Base-by-base conservation (phyloP, 37 sponge, comb jelly and placozoan genomes). In the Geodia barretti region DNA sequence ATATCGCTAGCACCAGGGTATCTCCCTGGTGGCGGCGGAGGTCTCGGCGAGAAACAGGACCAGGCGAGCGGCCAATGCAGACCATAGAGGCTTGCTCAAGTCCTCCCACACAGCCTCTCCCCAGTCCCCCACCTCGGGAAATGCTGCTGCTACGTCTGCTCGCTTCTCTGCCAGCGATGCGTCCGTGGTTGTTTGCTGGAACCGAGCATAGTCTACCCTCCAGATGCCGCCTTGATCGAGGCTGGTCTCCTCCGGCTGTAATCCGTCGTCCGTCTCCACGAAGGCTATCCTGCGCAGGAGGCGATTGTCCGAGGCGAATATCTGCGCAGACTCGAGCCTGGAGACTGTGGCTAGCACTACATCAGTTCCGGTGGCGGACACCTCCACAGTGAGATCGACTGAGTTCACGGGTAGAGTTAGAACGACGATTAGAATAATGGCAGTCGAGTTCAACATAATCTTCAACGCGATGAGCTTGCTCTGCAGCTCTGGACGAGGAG, bases 161-260 rank as follows among this genome's bases (percentile, higher is more conserved):
- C 62, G 72, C 14, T 73, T 62, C 14, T 39, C 64, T 33, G 26
- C 43, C 0, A 83, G 58, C 23, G 38, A 41, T 29, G 74, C 74
- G 34, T 83, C 31, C 1, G 30, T 8, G 5, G 32, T 23, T 7
- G 65, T 39, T 32, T 65, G 23, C 25, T 63, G 75, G 25, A 83
- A 73, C 9, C 66, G 41, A 3, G 0, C 59, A 54, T 74, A 67
- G 43, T 74, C 75, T 21, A 83, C 83, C 30, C 74, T 73, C 83
- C 83, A 83, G 23, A 83, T 83, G 2, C 83, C 83, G 21, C 83
- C 83, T 28, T 62, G 4, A 54, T 83, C 73, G 68, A 65, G 74
- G 1, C 25, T 34, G 17, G 66, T 3, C 7, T 14, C 14, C 54
- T 73, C 54, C 1, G 58, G 0, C 41, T 73, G 74, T 32, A 42